These are phyloP conservation scores for Champsocephalus gunnari DNA, from an alignment of 2,797 vertebrate genomes.

Conservation along the genomic window DNA sequence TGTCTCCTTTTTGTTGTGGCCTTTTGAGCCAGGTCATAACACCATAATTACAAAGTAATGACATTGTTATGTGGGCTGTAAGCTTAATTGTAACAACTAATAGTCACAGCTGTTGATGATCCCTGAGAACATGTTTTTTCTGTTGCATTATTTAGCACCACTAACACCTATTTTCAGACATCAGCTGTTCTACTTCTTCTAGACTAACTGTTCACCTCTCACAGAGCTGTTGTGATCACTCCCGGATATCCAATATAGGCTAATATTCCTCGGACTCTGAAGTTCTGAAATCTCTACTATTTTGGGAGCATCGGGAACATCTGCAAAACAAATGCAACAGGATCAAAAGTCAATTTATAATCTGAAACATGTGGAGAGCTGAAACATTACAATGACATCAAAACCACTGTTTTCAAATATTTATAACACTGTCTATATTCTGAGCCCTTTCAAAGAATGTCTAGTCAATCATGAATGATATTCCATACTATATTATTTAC, in stretches of 20 bases:
- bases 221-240: conserved; percentile 89
- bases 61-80: conserved; percentile 1
- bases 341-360: neutral
- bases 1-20: too few species aligned
- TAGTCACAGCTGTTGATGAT: neutral
- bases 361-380: neutral
- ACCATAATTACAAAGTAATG: conserved; percentile 4
- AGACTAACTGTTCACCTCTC: conserved; percentile 82
- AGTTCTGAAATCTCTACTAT: conserved; percentile 84
- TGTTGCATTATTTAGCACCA: conserved; percentile 11
- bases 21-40: too few species aligned
- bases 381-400: neutral
- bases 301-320: conserved; percentile 89
- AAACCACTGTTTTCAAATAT: neutral
- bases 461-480: conserved; percentile 13
- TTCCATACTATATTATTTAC: conserved; percentile 4
- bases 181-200: neutral
- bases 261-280: conserved; percentile 81
- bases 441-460: conserved; percentile 2
- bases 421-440: neutral
- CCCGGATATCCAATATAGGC: conserved; percentile 88
- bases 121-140: neutral
- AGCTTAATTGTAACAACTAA: neutral
- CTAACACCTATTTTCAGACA: neutral
- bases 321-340: conserved; percentile 69